A percentile compares a stretch with the other conserved stretches of the same genome.
Conservation (phyloP, 2,113 vertebrate species). For the Mus spicilegus region DNA sequence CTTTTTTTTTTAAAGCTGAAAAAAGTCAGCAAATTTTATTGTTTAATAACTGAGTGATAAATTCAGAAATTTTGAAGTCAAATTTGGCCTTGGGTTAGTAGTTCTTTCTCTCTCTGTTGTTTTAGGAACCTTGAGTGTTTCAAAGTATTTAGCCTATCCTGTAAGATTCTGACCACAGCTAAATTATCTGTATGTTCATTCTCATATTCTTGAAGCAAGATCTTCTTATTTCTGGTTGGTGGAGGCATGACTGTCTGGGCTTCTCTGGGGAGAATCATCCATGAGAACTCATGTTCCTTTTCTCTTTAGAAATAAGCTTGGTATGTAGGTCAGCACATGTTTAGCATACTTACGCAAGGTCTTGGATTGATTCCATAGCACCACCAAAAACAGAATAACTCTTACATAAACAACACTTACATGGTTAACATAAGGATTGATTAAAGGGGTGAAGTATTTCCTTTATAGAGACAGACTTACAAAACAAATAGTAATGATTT, state of each 20-base stretch:
- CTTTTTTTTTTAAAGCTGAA: not conserved
- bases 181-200: slow-evolving; percentile 64
- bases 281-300: slow-evolving; percentile 28
- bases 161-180: slow-evolving; percentile 51
- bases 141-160: slow-evolving; percentile 31
- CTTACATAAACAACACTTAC: not conserved
- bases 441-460: slow-evolving; percentile 30
- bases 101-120: slow-evolving; percentile 64
- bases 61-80: slow-evolving; percentile 42
- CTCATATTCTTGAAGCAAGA: slow-evolving; percentile 31
- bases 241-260: slow-evolving; percentile 21
- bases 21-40: slow-evolving; percentile 21
- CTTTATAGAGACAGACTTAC: slow-evolving; percentile 25
- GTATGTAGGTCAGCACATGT: not conserved
- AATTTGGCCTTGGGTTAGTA: slow-evolving; percentile 59
- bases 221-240: slow-evolving; percentile 24
- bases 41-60: slow-evolving; percentile 43
- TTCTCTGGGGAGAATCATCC: slow-evolving; percentile 43
- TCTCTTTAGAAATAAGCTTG: slow-evolving; percentile 34
- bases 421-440: not conserved
- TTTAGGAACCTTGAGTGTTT: slow-evolving; percentile 55
- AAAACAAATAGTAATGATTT: slow-evolving; percentile 36
- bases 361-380: not conserved
- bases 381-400: not conserved
- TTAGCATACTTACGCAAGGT: not conserved